A percentile compares a stretch with the other conserved stretches of the same genome.
phyloP scores from a whole-genome alignment of 1,140 invertebrate species.

The Lucilia cuprina region DNA sequence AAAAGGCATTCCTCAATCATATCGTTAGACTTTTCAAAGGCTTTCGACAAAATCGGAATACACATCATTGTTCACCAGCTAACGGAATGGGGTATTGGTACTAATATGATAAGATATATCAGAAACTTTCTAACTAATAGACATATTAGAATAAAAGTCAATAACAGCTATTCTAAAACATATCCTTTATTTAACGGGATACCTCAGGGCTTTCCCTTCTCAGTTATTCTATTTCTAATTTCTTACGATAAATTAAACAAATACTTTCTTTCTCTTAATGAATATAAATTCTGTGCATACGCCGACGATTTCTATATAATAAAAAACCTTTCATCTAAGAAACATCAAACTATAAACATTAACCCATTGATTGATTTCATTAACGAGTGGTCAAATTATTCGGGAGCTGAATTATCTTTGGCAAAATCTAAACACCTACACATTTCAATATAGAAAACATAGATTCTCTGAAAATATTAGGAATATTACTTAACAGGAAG shows the following conservation, averaged over 20 bases:
- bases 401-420: too few species aligned
- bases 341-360: too few species aligned
- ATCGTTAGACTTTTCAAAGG: slow-evolving; percentile 12
- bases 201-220: background rate
- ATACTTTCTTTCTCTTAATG: background rate
- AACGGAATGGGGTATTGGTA: background rate
- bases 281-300: background rate
- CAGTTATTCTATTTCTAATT: slow-evolving; percentile 1
- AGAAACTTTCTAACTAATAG: background rate
- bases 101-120: background rate
- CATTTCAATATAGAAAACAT: too few species aligned
- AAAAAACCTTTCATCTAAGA: background rate
- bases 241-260: background rate
- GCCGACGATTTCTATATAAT: slow-evolving; percentile 8
- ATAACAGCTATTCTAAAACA: background rate
- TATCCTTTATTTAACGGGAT: slow-evolving; percentile 13
- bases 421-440: too few species aligned
- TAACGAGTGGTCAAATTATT: too few species aligned
- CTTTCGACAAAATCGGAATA: slow-evolving; percentile 1
- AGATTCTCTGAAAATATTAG: too few species aligned
- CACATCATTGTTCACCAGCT: background rate
- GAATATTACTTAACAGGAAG: too few species aligned
- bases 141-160: background rate
- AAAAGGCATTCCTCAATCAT: background rate
- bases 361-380: too few species aligned